Percentiles rank a stretch among this genome's conserved stretches.
Conservation (phyloP, 2,888 invertebrate genomes). For the Tetragnatha montana region DNA sequence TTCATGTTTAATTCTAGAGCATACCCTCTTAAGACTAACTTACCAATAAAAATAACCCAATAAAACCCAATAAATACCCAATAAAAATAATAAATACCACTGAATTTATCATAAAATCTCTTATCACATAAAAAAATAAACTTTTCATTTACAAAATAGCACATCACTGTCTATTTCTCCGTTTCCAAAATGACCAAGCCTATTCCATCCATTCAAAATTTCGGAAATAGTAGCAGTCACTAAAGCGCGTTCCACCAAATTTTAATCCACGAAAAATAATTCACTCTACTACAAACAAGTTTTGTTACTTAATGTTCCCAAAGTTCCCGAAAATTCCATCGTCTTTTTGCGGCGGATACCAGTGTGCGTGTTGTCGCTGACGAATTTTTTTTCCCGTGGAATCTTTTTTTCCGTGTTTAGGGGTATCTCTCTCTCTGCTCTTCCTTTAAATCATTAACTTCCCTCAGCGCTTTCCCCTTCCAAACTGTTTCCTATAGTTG, state of each 20-base stretch:
- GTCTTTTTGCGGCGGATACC: constrained; percentile 38
- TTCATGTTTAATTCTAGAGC: too few species aligned
- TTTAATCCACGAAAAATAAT: constrained; percentile 42
- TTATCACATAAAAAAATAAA: too few species aligned
- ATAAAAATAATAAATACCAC: too few species aligned
- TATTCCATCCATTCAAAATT: too few species aligned
- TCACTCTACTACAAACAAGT: constrained; percentile 49
- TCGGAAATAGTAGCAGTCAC: too few species aligned
- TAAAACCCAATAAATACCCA: too few species aligned
- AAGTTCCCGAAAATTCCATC: constrained; percentile 51
- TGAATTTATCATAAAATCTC: too few species aligned
- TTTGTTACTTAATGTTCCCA: constrained; percentile 55
- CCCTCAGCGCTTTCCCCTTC: constrained; percentile 42
- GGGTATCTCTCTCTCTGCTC: constrained; percentile 40
- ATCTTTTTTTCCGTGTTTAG: constrained; percentile 12
- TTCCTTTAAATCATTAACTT: constrained; percentile 63
- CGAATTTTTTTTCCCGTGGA: constrained; percentile 24
- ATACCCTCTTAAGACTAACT: too few species aligned
- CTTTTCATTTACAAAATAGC: too few species aligned
- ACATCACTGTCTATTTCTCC: too few species aligned
- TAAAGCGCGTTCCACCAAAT: constrained; percentile 7
- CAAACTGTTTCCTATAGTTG: constrained; percentile 65
- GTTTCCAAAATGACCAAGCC: too few species aligned
- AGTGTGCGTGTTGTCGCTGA: constrained; percentile 48
- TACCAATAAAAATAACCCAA: too few species aligned